Base-by-base conservation (phyloP, 2,888 invertebrate genomes). In the Matsumyia berberina region DNA sequence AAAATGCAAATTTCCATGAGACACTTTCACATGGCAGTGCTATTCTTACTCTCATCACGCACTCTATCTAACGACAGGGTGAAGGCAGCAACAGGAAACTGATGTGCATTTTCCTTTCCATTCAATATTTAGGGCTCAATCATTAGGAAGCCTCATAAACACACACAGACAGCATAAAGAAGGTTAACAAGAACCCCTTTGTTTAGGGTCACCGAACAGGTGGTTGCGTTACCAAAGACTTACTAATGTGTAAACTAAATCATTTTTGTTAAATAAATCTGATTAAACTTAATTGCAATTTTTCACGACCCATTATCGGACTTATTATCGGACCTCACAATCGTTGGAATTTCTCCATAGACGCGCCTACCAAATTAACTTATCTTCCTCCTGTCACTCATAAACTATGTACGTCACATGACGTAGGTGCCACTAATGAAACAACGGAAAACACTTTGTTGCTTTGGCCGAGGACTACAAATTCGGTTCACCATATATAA, bases 261-360 rank as follows among this genome's bases (percentile, higher is more conserved):
- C 11, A 4, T 46, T 8, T 46, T 5, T 9, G 19, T 46, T 8
- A 17, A 17, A 8, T 44, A 15, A 19, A 19, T 17, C 9, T 46
- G 46, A 46, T 46, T 46, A 46, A 46, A 46, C 19, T 46, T 46
- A 46, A 46, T 46, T 46, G 46, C 19, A 19, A 19, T 46, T 46
- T 19, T 9, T 5, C 9, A 46, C 4, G 46, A 19, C 17, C 8
- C 46, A 8, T n/a, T n/a, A n/a, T n/a, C n/a, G n/a, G n/a, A 8
- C 12, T 3, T 17, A 6, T 11, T 46, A 46, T 46, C 17, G 3
- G 19, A 46, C 3, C 11, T 19, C 11, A 9, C 9, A 46, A 46
- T 46, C 46, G 19, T 9, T 19, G 11, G 17, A 7, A 46, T 19
- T 19, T 19, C 9, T 9, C 19, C 17, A 19, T 19, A 46, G 19